A percentile compares a stretch with the other conserved stretches of the same genome.
Conservation (phyloP, 2,797 vertebrate species). For the Sebastes wilsoni region DNA sequence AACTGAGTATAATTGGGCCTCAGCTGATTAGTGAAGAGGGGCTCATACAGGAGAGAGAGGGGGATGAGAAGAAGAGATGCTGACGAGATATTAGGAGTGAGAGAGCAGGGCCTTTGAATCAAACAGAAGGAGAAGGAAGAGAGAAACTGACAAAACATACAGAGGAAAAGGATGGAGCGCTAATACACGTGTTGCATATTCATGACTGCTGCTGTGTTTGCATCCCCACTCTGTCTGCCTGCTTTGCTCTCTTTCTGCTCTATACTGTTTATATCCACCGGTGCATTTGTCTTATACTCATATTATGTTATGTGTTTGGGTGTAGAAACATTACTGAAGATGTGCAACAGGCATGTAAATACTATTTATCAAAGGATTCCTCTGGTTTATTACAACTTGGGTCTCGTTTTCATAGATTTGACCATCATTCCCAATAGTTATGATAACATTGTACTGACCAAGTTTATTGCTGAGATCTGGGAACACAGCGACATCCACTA, state of each 20-base stretch:
- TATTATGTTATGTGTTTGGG: background rate
- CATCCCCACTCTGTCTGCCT: background rate
- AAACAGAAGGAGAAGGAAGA: conserved; percentile 30
- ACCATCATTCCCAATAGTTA: background rate
- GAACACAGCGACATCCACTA: background rate
- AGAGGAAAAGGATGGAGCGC: conserved; percentile 23
- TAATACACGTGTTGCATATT: conserved; percentile 40
- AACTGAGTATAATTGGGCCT: conserved; percentile 80
- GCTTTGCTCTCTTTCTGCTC: background rate
- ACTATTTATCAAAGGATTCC: background rate
- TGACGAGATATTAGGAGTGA: conserved; percentile 58
- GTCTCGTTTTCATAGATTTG: background rate
- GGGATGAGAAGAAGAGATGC: conserved; percentile 28
- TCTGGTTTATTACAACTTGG: background rate
- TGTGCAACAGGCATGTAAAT: background rate
- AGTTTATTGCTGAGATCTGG: background rate
- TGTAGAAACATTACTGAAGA: background rate
- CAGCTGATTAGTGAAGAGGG: conserved; percentile 76
- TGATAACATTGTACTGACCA: background rate
- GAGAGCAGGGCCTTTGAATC: conserved; percentile 49
- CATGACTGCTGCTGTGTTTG: conserved; percentile 37
- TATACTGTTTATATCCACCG: background rate
- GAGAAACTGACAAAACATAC: conserved; percentile 50
- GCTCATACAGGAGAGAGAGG: conserved; percentile 33
- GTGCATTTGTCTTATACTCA: background rate